A percentile compares a stretch with the other conserved stretches of the same genome.
These are phyloP conservation scores for Grammomys surdaster DNA, from an alignment of 2,113 vertebrate genomes.

Conservation along the genomic window DNA sequence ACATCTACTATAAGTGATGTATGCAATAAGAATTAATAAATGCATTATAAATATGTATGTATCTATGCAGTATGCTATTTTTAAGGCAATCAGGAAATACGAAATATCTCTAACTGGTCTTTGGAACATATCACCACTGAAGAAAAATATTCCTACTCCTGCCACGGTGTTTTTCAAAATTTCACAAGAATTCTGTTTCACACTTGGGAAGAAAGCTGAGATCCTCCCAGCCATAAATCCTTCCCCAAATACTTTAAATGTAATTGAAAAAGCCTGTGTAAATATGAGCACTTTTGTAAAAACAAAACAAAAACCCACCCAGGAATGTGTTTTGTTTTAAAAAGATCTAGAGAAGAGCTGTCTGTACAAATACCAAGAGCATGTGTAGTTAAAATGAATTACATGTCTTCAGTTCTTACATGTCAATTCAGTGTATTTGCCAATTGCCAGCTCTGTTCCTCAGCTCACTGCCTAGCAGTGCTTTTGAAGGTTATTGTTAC, in stretches of 20 bases:
- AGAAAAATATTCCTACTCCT: slow-evolving; percentile 66
- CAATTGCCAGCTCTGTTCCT: slow-evolving; percentile 74
- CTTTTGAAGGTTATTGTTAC: slow-evolving; percentile 82
- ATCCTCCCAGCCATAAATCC: slow-evolving; percentile 59
- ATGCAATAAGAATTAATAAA: neutral
- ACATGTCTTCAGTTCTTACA: slow-evolving; percentile 59
- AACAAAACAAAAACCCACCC: slow-evolving; percentile 80
- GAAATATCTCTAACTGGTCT: neutral
- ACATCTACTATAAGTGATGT: neutral
- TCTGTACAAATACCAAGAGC: slow-evolving; percentile 75
- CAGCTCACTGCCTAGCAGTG: slow-evolving; percentile 61
- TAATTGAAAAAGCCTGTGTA: slow-evolving; percentile 75
- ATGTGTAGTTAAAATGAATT: slow-evolving; percentile 79
- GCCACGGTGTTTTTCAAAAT: slow-evolving; percentile 54
- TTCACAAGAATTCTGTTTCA: slow-evolving; percentile 77
- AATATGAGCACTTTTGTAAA: slow-evolving; percentile 78
- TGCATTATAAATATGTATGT: neutral
- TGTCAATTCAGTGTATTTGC: slow-evolving; percentile 81
- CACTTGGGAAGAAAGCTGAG: slow-evolving; percentile 75
- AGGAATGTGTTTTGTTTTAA: slow-evolving; percentile 82
- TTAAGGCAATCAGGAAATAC: slow-evolving; percentile 22
- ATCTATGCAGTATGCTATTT: neutral
- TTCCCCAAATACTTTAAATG: slow-evolving; percentile 77
- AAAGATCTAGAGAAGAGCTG: slow-evolving; percentile 74
- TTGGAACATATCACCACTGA: neutral